These are phyloP conservation scores for Loripinus fragilis DNA, from an alignment of 2,888 invertebrate genomes.

Conservation along the genomic window DNA sequence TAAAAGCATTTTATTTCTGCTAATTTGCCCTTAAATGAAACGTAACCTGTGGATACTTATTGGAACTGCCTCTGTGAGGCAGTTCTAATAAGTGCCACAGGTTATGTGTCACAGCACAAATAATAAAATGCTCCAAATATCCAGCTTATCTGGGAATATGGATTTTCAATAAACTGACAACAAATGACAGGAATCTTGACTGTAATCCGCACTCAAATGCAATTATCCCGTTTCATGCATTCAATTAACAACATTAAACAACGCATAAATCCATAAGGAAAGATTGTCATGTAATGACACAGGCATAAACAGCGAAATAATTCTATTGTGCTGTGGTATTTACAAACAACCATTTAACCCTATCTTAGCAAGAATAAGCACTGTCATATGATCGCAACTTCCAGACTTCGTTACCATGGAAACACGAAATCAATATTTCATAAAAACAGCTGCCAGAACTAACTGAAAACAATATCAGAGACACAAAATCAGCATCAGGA, in stretches of 20 bases:
- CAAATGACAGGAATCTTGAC: not conserved
- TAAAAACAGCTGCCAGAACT: constrained; percentile 1
- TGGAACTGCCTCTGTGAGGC: too few species aligned
- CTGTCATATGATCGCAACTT: constrained; percentile 5
- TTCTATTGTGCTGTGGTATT: not conserved
- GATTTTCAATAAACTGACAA: not conserved
- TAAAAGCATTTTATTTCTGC: too few species aligned
- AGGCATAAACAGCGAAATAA: not conserved
- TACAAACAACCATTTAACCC: constrained; percentile 4
- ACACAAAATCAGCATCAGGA: not conserved
- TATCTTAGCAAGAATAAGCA: constrained; percentile 2
- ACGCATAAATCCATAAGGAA: not conserved
- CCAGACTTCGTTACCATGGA: constrained; percentile 42
- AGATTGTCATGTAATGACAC: not conserved
- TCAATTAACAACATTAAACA: not conserved
- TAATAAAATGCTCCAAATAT: too few species aligned
- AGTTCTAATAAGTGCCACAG: too few species aligned
- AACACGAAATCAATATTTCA: constrained; percentile 53
- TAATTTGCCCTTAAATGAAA: too few species aligned
- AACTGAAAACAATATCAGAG: constrained; percentile 7
- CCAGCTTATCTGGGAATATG: too few species aligned
- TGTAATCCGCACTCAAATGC: not conserved
- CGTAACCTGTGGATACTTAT: too few species aligned
- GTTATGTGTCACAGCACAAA: too few species aligned
- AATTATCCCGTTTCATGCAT: not conserved